Evolutionary conservation across 2,888 invertebrate genomes (phyloP).

Genomic region (Torymus texanus): DNA sequence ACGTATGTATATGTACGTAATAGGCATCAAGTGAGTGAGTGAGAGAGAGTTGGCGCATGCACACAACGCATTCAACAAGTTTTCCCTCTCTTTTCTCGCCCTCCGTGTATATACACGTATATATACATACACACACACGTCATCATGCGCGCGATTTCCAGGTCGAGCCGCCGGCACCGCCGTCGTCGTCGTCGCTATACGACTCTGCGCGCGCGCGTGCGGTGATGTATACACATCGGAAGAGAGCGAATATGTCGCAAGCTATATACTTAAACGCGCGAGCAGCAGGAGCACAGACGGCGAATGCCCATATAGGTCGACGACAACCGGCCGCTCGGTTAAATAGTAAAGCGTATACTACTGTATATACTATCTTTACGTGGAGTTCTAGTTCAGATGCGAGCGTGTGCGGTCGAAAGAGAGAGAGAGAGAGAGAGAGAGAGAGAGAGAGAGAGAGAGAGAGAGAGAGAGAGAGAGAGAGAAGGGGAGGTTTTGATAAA

Average conservation of each 20-base stretch:
- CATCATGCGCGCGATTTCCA: constrained; percentile 30
- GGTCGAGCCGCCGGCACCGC: constrained; percentile 16
- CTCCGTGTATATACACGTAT: neutral
- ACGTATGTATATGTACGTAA: neutral
- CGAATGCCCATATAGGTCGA: constrained; percentile 45
- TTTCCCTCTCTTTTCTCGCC: constrained; percentile 22
- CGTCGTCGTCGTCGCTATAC: neutral
- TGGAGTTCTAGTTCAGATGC: no score
- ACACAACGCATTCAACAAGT: constrained; percentile 50
- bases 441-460: no score
- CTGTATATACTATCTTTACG: no score
- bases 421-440: no score
- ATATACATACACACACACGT: neutral
- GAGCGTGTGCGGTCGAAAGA: no score
- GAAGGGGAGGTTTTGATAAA: no score
- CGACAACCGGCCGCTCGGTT: neutral
- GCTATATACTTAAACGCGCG: constrained; percentile 6
- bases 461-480: no score
- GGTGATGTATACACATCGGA: constrained; percentile 2
- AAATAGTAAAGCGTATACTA: constrained; percentile 26
- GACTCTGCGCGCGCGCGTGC: neutral
- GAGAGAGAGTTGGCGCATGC: no score
- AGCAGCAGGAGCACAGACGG: neutral
- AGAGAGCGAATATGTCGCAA: constrained; percentile 10
- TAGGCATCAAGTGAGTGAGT: neutral